phyloP scores from a whole-genome alignment of 2,797 vertebrate species.

The Enteromius trimaculatus region DNA sequence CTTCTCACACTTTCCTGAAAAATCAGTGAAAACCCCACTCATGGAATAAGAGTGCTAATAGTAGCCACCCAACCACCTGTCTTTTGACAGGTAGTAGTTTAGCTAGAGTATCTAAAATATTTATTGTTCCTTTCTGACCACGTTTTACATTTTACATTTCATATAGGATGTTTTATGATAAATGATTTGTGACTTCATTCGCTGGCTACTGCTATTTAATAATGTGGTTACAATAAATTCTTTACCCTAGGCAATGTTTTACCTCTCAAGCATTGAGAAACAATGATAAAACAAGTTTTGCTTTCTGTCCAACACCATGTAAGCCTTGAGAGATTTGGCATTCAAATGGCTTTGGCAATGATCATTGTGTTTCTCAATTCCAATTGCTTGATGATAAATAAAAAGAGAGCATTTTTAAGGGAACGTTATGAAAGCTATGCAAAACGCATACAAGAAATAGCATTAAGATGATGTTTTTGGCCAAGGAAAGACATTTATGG shows the following conservation, averaged over 20 bases:
- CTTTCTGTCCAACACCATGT: conserved; percentile 36
- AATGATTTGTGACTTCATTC: conserved; percentile 35
- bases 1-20: conserved; percentile 70
- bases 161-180: background rate
- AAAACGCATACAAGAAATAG: conserved; percentile 5
- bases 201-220: conserved; percentile 32
- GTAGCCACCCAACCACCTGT: conserved; percentile 7
- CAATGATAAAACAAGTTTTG: conserved; percentile 37
- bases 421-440: conserved; percentile 21
- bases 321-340: conserved; percentile 40
- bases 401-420: conserved; percentile 32
- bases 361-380: conserved; percentile 26
- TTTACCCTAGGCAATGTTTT: conserved; percentile 12
- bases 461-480: conserved; percentile 33
- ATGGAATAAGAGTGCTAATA: background rate
- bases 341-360: conserved; percentile 34
- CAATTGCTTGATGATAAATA: conserved; percentile 35
- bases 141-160: background rate
- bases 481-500: conserved; percentile 19
- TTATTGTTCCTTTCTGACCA: background rate
- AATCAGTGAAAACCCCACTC: conserved; percentile 54
- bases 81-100: conserved; percentile 24
- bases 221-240: conserved; percentile 16
- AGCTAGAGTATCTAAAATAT: background rate
- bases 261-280: conserved; percentile 34